Evolutionary conservation across 2,888 invertebrate genomes (phyloP), one percentile per base, ranked within the genome.

Genomic region (Boloria selene): DNA sequence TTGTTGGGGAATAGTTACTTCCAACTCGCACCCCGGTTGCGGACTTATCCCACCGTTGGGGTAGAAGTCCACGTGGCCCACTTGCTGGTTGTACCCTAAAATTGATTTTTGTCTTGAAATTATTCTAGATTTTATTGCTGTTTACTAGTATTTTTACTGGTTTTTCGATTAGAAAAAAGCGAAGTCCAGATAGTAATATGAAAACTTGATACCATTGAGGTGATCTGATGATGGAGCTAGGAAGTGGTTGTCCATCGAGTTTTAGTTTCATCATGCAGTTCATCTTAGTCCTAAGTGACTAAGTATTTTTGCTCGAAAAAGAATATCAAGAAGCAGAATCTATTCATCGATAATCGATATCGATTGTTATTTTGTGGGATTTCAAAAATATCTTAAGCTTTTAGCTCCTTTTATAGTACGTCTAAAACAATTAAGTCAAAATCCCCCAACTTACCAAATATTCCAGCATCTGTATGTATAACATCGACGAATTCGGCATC

Each of bases 61-160:
- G 83, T 93, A 95, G 82, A 94, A 95, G 81, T 95, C 95, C 22
- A 86, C 94, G 78, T 94, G 94, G 0, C 94, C 95, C 14, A 94
- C 81, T 0, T 91, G 85, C 13, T 86, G 79, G 14, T 92, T 92
- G 78, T 82, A 85, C 0, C 92, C 92, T 91, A 79, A 3, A 45
- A 42, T 17, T 18, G 18, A 53, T 55, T 4, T 16, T 6, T 47
- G 16, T 4, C 47, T 47, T 6, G 6, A 16, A n/a, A 4, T 38
- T 7, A 10, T 38, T 38, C 45, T 14, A 1, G 4, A 45, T 1
- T 45, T 45, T n/a, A 2, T 22, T 1, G 22, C 22, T 22, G 1
- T 22, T 2, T 22, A 22, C 22, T 22, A 22, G 2, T 22, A n/a
- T 22, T 22, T 22, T 2, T 22, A 22, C 2, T 22, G 22, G 22